Conservation (phyloP, 2,888 invertebrate species). For the Mythimna pallens region DNA sequence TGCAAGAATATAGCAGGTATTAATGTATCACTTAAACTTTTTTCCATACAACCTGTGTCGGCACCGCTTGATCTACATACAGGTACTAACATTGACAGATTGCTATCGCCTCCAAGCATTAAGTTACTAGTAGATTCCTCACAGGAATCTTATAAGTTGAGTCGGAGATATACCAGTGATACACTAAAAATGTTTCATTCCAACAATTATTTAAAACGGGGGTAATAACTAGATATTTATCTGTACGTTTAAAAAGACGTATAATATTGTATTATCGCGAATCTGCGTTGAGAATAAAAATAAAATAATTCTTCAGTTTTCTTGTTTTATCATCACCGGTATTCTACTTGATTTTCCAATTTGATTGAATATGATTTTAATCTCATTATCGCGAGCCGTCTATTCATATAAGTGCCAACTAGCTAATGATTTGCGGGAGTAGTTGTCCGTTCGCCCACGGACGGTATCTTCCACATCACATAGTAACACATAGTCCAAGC, state of each 20-base stretch:
- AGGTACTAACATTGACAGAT: conserved; percentile 60
- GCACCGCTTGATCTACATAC: conserved; percentile 57
- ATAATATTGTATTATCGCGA: conserved; percentile 33
- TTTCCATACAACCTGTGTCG: conserved; percentile 52
- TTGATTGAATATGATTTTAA: conserved; percentile 42
- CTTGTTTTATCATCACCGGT: conserved; percentile 9
- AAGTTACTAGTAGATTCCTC: conserved; percentile 54
- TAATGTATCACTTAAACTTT: conserved; percentile 61
- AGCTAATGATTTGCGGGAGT: conserved; percentile 27
- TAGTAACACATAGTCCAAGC: conserved; percentile 63
- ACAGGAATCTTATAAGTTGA: conserved; percentile 39
- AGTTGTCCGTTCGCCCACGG: conserved; percentile 27
- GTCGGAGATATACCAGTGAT: conserved; percentile 58
- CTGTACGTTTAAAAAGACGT: conserved; percentile 40
- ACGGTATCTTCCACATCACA: conserved; percentile 31
- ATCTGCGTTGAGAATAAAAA: conserved; percentile 27
- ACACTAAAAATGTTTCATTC: conserved; percentile 51
- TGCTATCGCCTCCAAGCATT: conserved; percentile 60
- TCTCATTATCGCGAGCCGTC: conserved; percentile 40
- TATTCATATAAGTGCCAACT: conserved; percentile 31
- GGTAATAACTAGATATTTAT: conserved; percentile 52
- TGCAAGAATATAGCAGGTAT: conserved; percentile 44
- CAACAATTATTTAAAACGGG: conserved; percentile 54
- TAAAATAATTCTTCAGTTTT: conserved; percentile 19
- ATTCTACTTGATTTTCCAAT: conserved; percentile 25